phyloP scores from a whole-genome alignment of 2,888 invertebrate genomes.

The Nephrotoma flavescens region DNA sequence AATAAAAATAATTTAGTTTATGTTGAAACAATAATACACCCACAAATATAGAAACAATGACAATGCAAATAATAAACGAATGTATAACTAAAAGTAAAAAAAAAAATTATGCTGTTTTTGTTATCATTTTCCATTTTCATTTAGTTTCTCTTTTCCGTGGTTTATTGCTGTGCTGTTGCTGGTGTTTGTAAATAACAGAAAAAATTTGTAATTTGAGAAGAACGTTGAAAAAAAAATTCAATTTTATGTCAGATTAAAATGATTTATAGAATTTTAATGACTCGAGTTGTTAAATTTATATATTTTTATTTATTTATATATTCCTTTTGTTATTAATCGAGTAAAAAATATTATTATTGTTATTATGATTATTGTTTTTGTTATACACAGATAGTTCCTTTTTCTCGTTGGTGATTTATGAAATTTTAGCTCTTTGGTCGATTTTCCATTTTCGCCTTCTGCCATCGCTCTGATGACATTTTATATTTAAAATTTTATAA shows the following conservation, averaged over 20 bases:
- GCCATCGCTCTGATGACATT: neutral
- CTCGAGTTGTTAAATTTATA: neutral
- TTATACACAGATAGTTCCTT: neutral
- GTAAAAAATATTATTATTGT: neutral
- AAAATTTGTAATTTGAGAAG: neutral
- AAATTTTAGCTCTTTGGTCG: neutral
- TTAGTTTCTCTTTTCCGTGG: neutral
- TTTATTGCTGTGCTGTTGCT: neutral
- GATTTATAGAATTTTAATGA: neutral
- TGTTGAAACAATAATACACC: neutral
- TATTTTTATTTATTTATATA: neutral
- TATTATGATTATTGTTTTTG: neutral
- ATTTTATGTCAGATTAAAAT: neutral
- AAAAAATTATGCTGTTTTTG: neutral
- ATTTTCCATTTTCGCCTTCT: neutral
- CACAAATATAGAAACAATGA: neutral
- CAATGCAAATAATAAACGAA: neutral
- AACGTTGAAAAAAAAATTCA: neutral
- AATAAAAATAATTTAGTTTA: neutral
- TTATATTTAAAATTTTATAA: neutral
- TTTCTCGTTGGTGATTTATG: neutral
- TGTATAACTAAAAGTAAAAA: neutral
- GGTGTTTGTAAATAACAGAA: neutral
- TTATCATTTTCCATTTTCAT: neutral
- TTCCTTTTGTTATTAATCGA: neutral